Base-by-base conservation (phyloP, 30 jellyfish, hydroid and myxozoan species). In the Clytia hemisphaerica region DNA sequence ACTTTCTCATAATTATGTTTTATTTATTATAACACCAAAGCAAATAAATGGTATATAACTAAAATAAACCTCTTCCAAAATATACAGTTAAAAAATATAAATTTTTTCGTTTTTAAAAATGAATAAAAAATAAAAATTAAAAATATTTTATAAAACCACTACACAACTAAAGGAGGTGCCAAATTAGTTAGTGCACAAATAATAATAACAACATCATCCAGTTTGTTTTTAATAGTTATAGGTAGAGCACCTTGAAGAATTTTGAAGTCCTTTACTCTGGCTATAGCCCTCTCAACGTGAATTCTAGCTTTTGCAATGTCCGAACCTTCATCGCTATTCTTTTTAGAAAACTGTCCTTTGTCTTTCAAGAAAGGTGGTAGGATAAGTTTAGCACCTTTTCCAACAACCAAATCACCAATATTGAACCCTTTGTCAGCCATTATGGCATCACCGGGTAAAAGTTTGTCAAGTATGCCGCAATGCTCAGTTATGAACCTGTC, bases 211-310 rank as follows among this genome's bases (percentile, higher is more conserved):
- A 40, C 16, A 16, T 40, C 53, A 40, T 40, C 53, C 53, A 40
- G 16, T 40, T 7, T 7, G 16, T 40, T 16, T 40, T 40, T 40
- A 10, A 40, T 7, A 7, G 53, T 7, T 16, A 40, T 7, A 7
- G 53, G 72, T 24, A 58, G 14, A 53, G 57, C 16, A 24, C 16
- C 33, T 34, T 58, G 31, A 44, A 45, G 48, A 15, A 68, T 33
- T 68, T 44, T 30, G 47, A 29, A 68, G 24, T 44, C 30, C 36
- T 68, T 68, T 27, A 68, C 31, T 10, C 81, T 24, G 54, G 38
- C 45, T 24, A 68, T 68, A 40, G 49, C 33, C 53, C 81, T 44
- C 36, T 68, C 75, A 42, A 68, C 81, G 30, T 68, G 81, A 21
- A 68, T 68, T 53, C 81, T 48, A 19, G 74, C 59, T 15, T 68